phyloP scores from a whole-genome alignment of 2,888 invertebrate genomes.

The Trachelus stipa region DNA sequence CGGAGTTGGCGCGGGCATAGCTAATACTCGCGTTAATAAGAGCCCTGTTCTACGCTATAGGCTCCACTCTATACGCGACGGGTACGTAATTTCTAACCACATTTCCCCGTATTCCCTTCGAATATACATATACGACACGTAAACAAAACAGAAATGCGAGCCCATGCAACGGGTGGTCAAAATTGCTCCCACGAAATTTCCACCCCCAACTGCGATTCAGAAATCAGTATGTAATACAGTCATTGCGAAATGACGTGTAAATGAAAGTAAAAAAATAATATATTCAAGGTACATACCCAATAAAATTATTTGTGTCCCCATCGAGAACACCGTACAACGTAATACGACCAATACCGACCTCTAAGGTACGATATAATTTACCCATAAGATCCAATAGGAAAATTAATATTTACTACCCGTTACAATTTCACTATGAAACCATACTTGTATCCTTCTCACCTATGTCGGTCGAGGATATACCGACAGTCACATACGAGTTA shows the following conservation, averaged over 20 bases:
- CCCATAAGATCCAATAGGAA: not conserved
- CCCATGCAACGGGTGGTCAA: constrained; percentile 1
- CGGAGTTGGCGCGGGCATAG: constrained; percentile 41
- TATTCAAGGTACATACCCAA: too few relatives aligned
- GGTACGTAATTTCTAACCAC: constrained; percentile 58
- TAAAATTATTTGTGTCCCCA: too few relatives aligned
- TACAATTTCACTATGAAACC: constrained; percentile 43
- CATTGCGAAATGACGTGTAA: not conserved
- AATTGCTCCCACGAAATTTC: not conserved
- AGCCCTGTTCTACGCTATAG: constrained; percentile 42
- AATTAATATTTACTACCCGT: constrained; percentile 36
- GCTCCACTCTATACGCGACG: constrained; percentile 41
- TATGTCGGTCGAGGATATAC: not conserved
- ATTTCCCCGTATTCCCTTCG: constrained; percentile 50
- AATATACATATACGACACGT: constrained; percentile 14
- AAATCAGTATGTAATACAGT: not conserved
- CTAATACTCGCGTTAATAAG: constrained; percentile 61
- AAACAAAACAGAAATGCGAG: not conserved
- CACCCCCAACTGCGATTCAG: not conserved
- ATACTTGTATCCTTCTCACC: not conserved
- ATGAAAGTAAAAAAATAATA: too few relatives aligned
- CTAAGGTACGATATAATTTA: not conserved
- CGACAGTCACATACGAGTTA: not conserved
- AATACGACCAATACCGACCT: not conserved
- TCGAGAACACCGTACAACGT: not conserved